Percentiles rank a stretch among this genome's conserved stretches.
These are phyloP conservation scores for Polypedilum pembai DNA, from an alignment of 1,140 invertebrate species.

Conservation along the genomic window DNA sequence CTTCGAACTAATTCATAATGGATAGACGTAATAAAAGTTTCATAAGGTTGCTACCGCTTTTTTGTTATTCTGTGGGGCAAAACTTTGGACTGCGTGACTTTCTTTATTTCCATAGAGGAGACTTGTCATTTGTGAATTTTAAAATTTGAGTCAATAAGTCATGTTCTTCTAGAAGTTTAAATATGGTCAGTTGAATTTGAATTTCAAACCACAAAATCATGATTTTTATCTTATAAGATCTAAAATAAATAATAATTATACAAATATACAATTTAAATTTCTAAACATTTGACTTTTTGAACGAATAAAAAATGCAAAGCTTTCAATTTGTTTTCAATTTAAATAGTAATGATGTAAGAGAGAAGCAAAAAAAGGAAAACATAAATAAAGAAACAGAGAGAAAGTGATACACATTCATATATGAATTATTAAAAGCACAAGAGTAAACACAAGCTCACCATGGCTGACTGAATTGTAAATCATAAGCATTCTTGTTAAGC, in stretches of 20 bases:
- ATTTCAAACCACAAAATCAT: no score
- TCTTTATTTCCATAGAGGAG: not conserved
- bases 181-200: no score
- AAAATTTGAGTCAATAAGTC: no score
- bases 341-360: not conserved
- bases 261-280: no score
- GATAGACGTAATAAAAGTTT: not conserved
- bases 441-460: not conserved
- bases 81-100: no score
- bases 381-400: no score
- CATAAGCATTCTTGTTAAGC: not conserved
- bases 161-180: no score
- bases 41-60: not conserved
- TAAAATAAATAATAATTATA: no score
- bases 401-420: not conserved
- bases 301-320: not conserved
- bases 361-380: no score
- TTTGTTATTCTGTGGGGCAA: no score
- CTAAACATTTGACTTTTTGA: not conserved
- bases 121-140: not conserved
- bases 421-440: conserved; percentile 13
- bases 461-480: conserved; percentile 6
- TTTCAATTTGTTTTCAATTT: not conserved
- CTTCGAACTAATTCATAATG: not conserved
- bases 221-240: no score